These are phyloP conservation scores for Euura lappo DNA, from an alignment of 1,140 invertebrate species.

Conservation along the genomic window DNA sequence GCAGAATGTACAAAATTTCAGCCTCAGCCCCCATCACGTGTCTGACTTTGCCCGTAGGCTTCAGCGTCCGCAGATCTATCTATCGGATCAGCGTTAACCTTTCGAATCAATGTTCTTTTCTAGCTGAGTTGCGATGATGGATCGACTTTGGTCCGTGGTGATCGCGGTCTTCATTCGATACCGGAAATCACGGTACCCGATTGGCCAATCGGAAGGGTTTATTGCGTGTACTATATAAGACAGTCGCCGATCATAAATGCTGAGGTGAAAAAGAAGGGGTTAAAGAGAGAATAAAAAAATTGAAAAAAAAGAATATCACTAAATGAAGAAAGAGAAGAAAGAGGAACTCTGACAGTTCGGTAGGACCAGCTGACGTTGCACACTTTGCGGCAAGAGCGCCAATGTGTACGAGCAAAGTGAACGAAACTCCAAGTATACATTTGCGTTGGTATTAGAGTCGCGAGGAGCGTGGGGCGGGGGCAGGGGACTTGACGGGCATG, in stretches of 20 bases:
- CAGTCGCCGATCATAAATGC: background rate
- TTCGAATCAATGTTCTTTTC: background rate
- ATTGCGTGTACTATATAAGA: background rate
- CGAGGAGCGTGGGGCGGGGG: conserved; percentile 9
- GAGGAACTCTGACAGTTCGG: conserved; percentile 9
- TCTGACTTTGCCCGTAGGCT: too few species aligned
- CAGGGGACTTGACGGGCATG: conserved; percentile 19
- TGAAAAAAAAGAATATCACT: conserved; percentile 19
- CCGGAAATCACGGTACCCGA: background rate
- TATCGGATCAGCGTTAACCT: conserved; percentile 3
- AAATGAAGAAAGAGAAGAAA: background rate
- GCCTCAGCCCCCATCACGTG: too few species aligned
- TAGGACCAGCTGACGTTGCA: conserved; percentile 6
- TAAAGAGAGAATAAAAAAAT: conserved; percentile 33
- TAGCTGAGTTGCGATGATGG: background rate
- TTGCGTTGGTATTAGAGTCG: background rate
- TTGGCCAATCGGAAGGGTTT: background rate
- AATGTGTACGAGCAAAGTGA: background rate
- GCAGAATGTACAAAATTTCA: too few species aligned
- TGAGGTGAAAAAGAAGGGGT: conserved; percentile 10
- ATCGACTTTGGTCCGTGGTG: background rate
- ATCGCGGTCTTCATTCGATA: background rate
- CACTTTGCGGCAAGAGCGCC: background rate
- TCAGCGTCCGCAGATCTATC: background rate
- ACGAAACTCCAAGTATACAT: background rate